phyloP scores from a whole-genome alignment of 2,888 invertebrate species.

The Allolobophora icterica region DNA sequence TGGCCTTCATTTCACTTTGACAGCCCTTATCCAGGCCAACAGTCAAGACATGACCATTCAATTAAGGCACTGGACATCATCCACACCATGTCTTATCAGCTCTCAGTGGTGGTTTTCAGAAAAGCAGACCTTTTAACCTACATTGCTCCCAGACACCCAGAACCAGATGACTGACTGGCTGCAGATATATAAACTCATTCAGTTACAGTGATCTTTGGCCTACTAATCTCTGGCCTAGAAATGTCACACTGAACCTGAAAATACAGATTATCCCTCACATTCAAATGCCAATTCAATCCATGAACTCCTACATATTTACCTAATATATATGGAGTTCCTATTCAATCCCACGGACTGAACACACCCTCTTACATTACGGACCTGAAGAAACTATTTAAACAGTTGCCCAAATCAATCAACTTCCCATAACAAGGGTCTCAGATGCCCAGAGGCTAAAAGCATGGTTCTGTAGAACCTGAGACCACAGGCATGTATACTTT shows the following conservation, averaged over 20 bases:
- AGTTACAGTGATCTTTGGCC: neutral
- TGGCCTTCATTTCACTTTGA: neutral
- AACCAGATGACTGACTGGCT: neutral
- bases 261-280: neutral
- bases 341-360: no score
- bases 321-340: no score
- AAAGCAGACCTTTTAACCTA: neutral
- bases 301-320: no score
- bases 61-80: slow-evolving; percentile 9
- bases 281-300: neutral
- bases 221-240: neutral
- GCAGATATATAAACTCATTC: neutral
- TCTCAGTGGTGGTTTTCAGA: neutral
- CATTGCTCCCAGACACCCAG: neutral
- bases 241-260: neutral
- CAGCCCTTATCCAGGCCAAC: neutral
- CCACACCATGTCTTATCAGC: neutral
- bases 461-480: neutral
- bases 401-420: neutral
- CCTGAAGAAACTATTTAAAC: neutral
- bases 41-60: neutral
- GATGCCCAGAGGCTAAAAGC: neutral
- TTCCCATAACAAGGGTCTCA: neutral
- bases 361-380: neutral
- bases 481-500: neutral